Evolutionary conservation across 1,140 invertebrate genomes (phyloP), one percentile per base, ranked within the genome.

Genomic region (Drosophila prosaltans): DNA sequence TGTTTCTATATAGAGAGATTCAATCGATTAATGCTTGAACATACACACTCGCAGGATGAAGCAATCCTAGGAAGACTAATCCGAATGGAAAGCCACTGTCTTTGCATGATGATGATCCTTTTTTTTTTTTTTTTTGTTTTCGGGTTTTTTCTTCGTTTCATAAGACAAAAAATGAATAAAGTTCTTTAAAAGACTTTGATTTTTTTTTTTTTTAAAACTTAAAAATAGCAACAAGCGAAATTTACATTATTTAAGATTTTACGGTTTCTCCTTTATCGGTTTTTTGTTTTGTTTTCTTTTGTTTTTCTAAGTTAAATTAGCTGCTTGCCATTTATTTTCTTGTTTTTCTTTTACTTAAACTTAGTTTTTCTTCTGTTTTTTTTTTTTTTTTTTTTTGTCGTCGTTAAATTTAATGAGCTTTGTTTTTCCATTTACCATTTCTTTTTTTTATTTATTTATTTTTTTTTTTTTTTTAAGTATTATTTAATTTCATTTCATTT

Each of bases 181-280:
- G 72, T 84, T 91, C 80, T 90, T 91, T 90, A 83, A 90, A 90
- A 90, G 86, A 91, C 88, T 90, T 81, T 90, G 82, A 81, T 81
- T 90, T 30, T 51, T 91, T 81, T 90, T 80, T 79, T 81, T 90
- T 30, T 51, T 91, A 84, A 84, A 90, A 91, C 83, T 84, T 91
- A 91, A 91, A 91, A 84, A 86, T 91, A 90, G 88, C 88, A 91
- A 91, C 88, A 91, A 91, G 88, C 88, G 67, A 88, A 83, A 91
- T 91, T 76, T 91, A 84, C 82, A 91, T 81, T 90, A 86, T 67
- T 70, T 70, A 69, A 78, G 61, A 51, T 51, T 51, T 51, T 51
- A 26, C 45, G 45, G 45, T 51, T 51, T 43, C 40, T 41, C 40
- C 16, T 16, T 21, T n/a, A 16, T 4, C 2, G 28, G 28, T 5